Base-by-base conservation (phyloP, 1,140 invertebrate genomes). In the Heliconius hermathena region DNA sequence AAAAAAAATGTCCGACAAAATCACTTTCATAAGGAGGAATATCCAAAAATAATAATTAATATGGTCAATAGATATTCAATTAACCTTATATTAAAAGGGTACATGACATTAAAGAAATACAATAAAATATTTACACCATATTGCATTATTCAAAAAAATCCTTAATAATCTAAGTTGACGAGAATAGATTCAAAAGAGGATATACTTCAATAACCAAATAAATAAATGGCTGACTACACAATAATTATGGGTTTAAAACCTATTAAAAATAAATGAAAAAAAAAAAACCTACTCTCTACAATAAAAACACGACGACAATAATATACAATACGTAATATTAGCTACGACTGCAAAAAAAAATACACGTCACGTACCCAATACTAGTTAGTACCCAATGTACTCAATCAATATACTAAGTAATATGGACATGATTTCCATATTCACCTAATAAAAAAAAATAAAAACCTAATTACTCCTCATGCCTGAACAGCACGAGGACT, bases 401-500 rank as follows among this genome's bases (percentile, higher is more conserved):
- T 5, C 33, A 33, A 33, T 33, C 33, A 36, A 36, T 36, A 8
- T 18, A 54, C 52, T 1, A 54, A 54, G 52, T 57, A 57, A n/a
- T 57, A 57, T 9, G n/a, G 54, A 57, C n/a, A 9, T 57, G 1
- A 57, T 57, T n/a, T 22, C n/a, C 8, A 57, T 22, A 57, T 22
- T 57, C n/a, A 57, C 20, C 54, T 26, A 57, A 8, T 8, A 57
- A 36, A 36, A 36, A 22, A 13, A 1, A 11, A 29, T 36, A 38
- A 11, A n/a, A 36, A 4, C 20, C 72, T 83, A 91, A 46, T 85
- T 84, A 82, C 79, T 88, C 78, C 85, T 87, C 20, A 79, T 82
- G 9, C 87, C 88, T n/a, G 85, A 85, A 85, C 93, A 94, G 82
- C 94, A 94, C 8, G 89, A 89, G 8, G 85, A 77, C 36, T 88